Evolutionary conservation across 2,888 invertebrate genomes (phyloP).

Genomic region (Erebia palarica): DNA sequence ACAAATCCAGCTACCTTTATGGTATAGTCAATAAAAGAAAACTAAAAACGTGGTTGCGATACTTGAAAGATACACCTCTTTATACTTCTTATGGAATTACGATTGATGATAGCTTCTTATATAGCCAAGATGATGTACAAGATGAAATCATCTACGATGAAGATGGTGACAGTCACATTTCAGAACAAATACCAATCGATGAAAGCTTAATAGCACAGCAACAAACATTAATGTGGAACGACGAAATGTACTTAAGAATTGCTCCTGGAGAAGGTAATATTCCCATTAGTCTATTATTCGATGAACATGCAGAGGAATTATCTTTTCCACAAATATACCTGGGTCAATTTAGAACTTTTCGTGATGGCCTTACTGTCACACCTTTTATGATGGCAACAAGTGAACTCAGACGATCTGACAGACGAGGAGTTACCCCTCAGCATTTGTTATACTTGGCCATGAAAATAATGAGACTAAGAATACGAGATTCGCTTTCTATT

Average conservation of each 20-base stretch:
- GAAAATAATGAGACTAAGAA: slow-evolving; percentile 48
- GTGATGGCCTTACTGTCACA: slow-evolving; percentile 41
- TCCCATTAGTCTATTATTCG: slow-evolving; percentile 31
- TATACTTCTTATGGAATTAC: too few relatives aligned
- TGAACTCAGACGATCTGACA: slow-evolving; percentile 50
- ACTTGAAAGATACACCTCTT: too few relatives aligned
- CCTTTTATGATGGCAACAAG: slow-evolving; percentile 50
- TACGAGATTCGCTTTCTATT: slow-evolving; percentile 33
- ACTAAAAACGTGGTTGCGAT: too few relatives aligned
- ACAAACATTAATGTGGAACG: slow-evolving; percentile 36
- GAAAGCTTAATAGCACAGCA: slow-evolving; percentile 40
- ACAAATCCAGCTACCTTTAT: too few relatives aligned
- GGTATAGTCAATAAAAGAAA: too few relatives aligned
- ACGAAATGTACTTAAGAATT: slow-evolving; percentile 25
- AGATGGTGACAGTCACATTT: slow-evolving; percentile 40
- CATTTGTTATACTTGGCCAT: slow-evolving; percentile 50
- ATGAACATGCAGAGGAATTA: slow-evolving; percentile 39
- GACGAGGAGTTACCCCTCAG: slow-evolving; percentile 50
- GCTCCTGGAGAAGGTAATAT: slow-evolving; percentile 20
- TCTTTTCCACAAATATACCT: slow-evolving; percentile 49
- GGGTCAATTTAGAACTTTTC: slow-evolving; percentile 47
- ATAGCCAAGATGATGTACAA: too few relatives aligned
- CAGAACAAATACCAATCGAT: slow-evolving; percentile 44
- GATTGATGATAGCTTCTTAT: too few relatives aligned
- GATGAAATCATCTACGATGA: slow-evolving; percentile 7